phyloP scores from a whole-genome alignment of 2,888 invertebrate species.

The Amiota minor region DNA sequence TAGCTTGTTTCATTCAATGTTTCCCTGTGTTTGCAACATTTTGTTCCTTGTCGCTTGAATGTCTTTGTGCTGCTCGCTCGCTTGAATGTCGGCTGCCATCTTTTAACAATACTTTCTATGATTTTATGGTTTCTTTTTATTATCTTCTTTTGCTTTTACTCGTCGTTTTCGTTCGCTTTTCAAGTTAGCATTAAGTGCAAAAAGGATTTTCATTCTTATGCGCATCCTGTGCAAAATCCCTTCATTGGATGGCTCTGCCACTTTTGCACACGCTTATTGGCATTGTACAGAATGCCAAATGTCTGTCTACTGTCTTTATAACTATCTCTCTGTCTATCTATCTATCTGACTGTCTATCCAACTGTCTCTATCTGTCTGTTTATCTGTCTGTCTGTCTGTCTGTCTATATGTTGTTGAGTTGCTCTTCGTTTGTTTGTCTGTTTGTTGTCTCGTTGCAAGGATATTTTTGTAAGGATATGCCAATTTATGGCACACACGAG shows the following conservation, averaged over 20 bases:
- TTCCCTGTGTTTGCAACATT: no score
- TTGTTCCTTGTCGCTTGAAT: no score
- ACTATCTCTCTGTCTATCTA: slow-evolving; percentile 26
- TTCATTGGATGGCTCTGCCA: no score
- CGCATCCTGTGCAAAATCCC: no score
- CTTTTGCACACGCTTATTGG: slow-evolving; percentile 25
- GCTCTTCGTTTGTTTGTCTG: slow-evolving; percentile 20
- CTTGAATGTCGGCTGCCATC: no score
- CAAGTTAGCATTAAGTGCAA: no score
- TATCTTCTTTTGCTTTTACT: slow-evolving; percentile 30
- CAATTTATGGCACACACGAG: slow-evolving; percentile 69
- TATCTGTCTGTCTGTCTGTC: no score
- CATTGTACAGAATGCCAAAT: slow-evolving; percentile 43
- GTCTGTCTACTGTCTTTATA: slow-evolving; percentile 43
- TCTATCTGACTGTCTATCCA: slow-evolving; percentile 23
- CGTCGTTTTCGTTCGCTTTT: slow-evolving; percentile 35
- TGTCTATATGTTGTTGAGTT: not conserved
- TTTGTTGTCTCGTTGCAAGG: slow-evolving; percentile 14
- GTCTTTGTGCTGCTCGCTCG: slow-evolving; percentile 22
- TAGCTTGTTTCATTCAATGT: no score
- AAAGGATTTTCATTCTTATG: slow-evolving; percentile 66
- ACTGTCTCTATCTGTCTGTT: slow-evolving; percentile 4
- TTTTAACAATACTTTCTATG: no score
- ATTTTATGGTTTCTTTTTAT: no score
- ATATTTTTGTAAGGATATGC: slow-evolving; percentile 64